phyloP scores from a whole-genome alignment of 2,113 vertebrate genomes.

The Rhynchomys soricoides region DNA sequence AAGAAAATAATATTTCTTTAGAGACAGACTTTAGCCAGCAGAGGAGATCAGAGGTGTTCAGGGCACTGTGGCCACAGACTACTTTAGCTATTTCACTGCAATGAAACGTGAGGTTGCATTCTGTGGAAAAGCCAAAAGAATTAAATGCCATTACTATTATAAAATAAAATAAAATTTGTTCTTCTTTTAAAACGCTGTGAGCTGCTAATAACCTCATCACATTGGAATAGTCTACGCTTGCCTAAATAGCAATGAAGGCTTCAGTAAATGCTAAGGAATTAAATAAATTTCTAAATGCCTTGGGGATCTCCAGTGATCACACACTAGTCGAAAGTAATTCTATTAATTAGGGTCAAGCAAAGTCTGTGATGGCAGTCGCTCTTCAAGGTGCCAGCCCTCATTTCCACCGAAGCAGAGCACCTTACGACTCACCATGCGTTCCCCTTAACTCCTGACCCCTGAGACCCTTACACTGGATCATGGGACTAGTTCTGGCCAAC shows the following conservation, averaged over 20 bases:
- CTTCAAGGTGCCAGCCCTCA: background rate
- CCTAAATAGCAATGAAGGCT: slow-evolving; percentile 52
- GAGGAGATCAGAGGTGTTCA: background rate
- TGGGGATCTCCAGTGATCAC: background rate
- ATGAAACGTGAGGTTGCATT: slow-evolving; percentile 20
- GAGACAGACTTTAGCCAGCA: slow-evolving; percentile 26
- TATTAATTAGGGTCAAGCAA: background rate
- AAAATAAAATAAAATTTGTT: slow-evolving; percentile 61
- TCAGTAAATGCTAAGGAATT: slow-evolving; percentile 56
- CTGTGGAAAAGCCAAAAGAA: slow-evolving; percentile 12
- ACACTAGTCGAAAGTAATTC: background rate
- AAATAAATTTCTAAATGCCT: slow-evolving; percentile 5
- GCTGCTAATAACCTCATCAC: slow-evolving; percentile 52
- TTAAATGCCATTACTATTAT: slow-evolving; percentile 27
- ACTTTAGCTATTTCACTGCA: background rate
- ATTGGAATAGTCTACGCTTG: slow-evolving; percentile 46
- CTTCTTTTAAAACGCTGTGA: slow-evolving; percentile 24
- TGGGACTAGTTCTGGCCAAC: background rate
- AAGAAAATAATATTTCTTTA: slow-evolving; percentile 44
- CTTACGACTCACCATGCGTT: background rate
- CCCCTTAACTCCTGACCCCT: background rate
- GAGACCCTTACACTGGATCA: background rate
- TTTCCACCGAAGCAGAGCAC: background rate
- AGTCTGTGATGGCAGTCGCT: background rate
- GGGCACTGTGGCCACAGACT: background rate